phyloP scores from a whole-genome alignment of 2,113 vertebrate species.

The Emydocephalus ijimae region DNA sequence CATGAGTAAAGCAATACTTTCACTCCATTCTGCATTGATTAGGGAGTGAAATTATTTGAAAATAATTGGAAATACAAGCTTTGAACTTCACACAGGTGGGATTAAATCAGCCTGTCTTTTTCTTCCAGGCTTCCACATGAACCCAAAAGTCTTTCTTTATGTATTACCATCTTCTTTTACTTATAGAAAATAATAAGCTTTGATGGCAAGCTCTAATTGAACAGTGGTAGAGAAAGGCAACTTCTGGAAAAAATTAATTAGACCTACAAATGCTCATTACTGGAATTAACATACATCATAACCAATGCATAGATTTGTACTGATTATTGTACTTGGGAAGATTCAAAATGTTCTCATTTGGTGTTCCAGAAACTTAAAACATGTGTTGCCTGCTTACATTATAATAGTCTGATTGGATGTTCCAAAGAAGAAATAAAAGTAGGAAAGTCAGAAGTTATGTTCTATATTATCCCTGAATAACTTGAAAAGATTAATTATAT shows the following conservation, averaged over 20 bases:
- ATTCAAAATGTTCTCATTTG: constrained; percentile 16
- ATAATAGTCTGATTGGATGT: neutral
- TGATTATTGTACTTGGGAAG: constrained; percentile 48
- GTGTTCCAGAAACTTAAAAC: constrained; percentile 10
- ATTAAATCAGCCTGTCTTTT: neutral
- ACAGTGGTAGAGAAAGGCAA: constrained; percentile 46
- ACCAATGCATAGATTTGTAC: constrained; percentile 60
- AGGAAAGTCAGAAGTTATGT: neutral
- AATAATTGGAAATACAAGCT: neutral
- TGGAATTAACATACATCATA: constrained; percentile 61
- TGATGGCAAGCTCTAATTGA: constrained; percentile 60
- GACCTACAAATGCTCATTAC: constrained; percentile 61
- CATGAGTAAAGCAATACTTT: neutral
- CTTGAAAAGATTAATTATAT: neutral
- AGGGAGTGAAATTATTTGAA: neutral
- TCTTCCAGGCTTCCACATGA: neutral
- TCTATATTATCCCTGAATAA: neutral
- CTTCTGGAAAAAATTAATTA: constrained; percentile 66
- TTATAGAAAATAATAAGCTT: constrained; percentile 46
- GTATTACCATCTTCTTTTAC: constrained; percentile 40
- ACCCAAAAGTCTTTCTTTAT: neutral
- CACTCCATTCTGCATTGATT: neutral
- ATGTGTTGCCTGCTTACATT: neutral
- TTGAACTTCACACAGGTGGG: neutral
- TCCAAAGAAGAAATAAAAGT: neutral